A percentile compares a stretch with the other conserved stretches of the same genome.
These are phyloP conservation scores for Fulmarus glacialis DNA, from an alignment of 2,113 vertebrate species.

Conservation along the genomic window DNA sequence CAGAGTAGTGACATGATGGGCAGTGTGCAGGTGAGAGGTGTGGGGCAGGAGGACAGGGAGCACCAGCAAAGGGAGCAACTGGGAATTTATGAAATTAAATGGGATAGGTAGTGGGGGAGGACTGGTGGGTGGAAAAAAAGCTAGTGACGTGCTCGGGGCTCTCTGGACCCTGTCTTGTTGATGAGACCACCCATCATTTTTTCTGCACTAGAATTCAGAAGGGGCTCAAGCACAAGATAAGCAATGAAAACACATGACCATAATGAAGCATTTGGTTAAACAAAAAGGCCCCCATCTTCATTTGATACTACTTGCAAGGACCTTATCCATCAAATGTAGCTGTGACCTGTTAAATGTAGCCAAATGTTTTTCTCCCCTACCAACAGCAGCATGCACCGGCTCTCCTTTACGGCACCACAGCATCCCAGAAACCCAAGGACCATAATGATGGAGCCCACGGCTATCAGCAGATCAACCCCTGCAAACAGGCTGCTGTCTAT, in stretches of 20 bases:
- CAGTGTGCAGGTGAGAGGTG: not conserved
- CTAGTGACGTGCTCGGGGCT: not conserved
- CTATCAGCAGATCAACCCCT: conserved; percentile 70
- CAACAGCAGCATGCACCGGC: conserved; percentile 84
- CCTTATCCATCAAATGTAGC: not conserved
- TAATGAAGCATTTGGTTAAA: not conserved
- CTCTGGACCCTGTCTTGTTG: not conserved
- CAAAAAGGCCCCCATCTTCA: not conserved
- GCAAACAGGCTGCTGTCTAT: not conserved
- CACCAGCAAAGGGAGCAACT: not conserved
- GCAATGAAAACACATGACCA: not conserved
- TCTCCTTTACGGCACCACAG: conserved; percentile 87
- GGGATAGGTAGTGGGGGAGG: not conserved
- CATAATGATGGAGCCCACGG: conserved; percentile 82
- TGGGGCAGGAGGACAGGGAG: conserved; percentile 1
- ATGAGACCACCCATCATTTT: not conserved
- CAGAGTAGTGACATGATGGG: not conserved
- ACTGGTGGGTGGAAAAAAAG: not conserved
- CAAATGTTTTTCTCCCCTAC: conserved; percentile 60
- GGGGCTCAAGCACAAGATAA: not conserved
- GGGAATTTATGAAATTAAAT: not conserved
- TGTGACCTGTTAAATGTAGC: not conserved
- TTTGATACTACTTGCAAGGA: not conserved
- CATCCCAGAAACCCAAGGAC: conserved; percentile 89
- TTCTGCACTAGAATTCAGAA: not conserved